phyloP scores from a whole-genome alignment of 1,140 invertebrate genomes.

The Sycophila sp. region DNA sequence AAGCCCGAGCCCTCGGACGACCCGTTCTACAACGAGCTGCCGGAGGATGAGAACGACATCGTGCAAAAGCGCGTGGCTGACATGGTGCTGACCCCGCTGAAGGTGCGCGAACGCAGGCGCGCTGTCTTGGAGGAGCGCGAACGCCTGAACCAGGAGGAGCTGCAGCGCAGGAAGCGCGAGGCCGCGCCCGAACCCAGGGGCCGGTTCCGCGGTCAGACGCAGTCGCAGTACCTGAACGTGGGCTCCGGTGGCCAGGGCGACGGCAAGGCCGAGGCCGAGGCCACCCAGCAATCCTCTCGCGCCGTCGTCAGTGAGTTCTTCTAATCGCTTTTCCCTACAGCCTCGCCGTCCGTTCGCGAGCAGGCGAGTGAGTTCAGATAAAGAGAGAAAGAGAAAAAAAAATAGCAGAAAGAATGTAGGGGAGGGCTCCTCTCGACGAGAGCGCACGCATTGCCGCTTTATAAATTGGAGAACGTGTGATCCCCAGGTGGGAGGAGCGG shows the following conservation, averaged over 20 bases:
- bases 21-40: conserved; percentile 51
- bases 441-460: background rate
- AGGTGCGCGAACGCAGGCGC: conserved; percentile 44
- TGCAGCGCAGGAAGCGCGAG: conserved; percentile 42
- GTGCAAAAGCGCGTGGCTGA: conserved; percentile 42
- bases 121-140: conserved; percentile 44
- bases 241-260: conserved; percentile 65
- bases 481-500: conserved; percentile 74
- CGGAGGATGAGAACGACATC: conserved; percentile 49
- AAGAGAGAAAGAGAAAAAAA: no score
- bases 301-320: conserved; percentile 79
- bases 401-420: no score
- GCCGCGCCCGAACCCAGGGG: conserved; percentile 41
- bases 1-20: conserved; percentile 24
- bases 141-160: conserved; percentile 31
- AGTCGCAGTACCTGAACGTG: conserved; percentile 82
- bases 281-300: conserved; percentile 75
- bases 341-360: background rate
- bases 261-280: conserved; percentile 82
- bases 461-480: background rate
- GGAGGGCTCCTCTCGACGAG: no score
- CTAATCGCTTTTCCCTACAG: background rate
- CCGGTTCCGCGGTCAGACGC: conserved; percentile 77
- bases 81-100: conserved; percentile 41
- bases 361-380: no score